phyloP scores from a whole-genome alignment of 1,140 invertebrate genomes.

The Lasioglossum baleicum region DNA sequence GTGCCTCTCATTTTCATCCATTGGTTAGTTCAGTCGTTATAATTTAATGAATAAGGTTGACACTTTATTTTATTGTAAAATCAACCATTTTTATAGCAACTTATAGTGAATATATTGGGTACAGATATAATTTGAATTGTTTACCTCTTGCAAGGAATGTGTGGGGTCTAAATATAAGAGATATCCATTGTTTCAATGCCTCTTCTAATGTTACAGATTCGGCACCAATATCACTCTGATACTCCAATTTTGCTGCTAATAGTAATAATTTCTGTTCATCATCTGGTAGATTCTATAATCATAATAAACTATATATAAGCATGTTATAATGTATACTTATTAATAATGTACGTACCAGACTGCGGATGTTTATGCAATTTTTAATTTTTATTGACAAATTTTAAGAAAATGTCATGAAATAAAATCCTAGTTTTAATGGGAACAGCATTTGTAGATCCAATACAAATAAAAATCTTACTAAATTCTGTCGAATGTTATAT shows the following conservation, averaged over 20 bases:
- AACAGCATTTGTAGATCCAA: no score
- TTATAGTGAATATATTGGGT: neutral
- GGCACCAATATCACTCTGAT: slow-evolving; percentile 76
- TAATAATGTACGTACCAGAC: neutral
- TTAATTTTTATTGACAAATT: no score
- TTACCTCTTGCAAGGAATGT: slow-evolving; percentile 77
- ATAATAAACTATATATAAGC: neutral
- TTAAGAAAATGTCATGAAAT: no score
- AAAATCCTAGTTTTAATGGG: no score
- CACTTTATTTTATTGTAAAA: no score
- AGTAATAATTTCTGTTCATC: slow-evolving; percentile 62
- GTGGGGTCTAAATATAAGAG: slow-evolving; percentile 75
- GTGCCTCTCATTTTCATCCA: no score
- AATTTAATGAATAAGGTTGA: no score
- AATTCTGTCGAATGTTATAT: no score
- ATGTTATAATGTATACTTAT: neutral
- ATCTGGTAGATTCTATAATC: slow-evolving; percentile 50
- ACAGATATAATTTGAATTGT: neutral
- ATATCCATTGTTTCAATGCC: slow-evolving; percentile 76
- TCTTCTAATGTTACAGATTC: slow-evolving; percentile 76
- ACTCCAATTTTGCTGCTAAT: slow-evolving; percentile 78
- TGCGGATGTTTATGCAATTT: no score
- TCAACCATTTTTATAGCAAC: no score
- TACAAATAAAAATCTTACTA: no score
- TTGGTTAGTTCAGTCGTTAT: no score